Percentiles rank a stretch among this genome's conserved stretches.
These are phyloP conservation scores for Parthenolecanium corni DNA, from an alignment of 2,888 invertebrate genomes.

Conservation along the genomic window DNA sequence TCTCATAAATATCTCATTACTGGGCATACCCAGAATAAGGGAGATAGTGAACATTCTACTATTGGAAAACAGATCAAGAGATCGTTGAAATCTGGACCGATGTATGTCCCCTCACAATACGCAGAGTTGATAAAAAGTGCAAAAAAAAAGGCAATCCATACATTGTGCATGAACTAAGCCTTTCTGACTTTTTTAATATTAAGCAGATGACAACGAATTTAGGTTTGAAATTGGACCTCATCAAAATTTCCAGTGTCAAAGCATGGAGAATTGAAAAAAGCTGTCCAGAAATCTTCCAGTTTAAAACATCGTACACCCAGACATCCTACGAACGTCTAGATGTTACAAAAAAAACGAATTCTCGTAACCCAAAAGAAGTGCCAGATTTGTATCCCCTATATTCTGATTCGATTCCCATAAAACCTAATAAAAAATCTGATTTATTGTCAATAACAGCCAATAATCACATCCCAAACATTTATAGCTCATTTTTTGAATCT, in stretches of 20 bases:
- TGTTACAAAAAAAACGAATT: neutral
- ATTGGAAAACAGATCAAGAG: slow-evolving; percentile 28
- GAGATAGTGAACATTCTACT: slow-evolving; percentile 23
- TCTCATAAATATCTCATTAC: slow-evolving; percentile 26
- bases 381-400: too few species aligned
- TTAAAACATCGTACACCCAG: neutral
- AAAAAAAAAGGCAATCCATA: slow-evolving; percentile 19
- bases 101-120: slow-evolving; percentile 13
- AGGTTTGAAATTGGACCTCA: neutral
- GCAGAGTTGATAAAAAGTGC: slow-evolving; percentile 6
- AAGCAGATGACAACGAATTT: slow-evolving; percentile 29
- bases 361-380: too few species aligned
- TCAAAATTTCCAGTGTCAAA: slow-evolving; percentile 27
- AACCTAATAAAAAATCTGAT: too few species aligned
- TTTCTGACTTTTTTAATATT: slow-evolving; percentile 20
- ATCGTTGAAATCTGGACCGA: slow-evolving; percentile 14
- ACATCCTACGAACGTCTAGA: neutral
- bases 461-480: too few species aligned
- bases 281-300: neutral
- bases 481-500: too few species aligned
- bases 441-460: too few species aligned
- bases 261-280: slow-evolving; percentile 22
- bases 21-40: slow-evolving; percentile 29
- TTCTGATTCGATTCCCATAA: too few species aligned
- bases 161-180: slow-evolving; percentile 12